Conservation (phyloP, 2,113 vertebrate species). For the Dryoscopus gambensis region DNA sequence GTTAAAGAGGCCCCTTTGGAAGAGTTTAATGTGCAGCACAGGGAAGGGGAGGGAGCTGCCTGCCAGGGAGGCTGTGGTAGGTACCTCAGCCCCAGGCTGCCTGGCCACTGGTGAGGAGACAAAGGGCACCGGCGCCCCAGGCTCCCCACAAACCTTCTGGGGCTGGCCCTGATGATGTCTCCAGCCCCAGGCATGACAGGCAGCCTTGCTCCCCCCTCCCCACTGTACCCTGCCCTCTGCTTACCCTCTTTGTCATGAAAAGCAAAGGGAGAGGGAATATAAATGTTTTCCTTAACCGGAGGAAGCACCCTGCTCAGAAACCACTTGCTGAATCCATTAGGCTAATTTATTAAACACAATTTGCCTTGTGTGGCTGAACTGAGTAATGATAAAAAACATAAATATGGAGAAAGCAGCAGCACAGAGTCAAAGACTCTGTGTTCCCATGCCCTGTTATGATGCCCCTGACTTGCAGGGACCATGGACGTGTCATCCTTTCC, state of each 20-base stretch:
- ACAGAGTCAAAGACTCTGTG: background rate
- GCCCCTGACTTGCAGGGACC: background rate
- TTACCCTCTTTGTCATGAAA: slow-evolving; percentile 52
- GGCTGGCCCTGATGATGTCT: background rate
- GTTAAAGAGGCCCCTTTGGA: slow-evolving; percentile 76
- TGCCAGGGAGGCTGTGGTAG: slow-evolving; percentile 39
- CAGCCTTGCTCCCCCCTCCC: background rate
- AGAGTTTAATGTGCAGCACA: slow-evolving; percentile 48
- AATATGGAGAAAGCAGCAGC: slow-evolving; percentile 60
- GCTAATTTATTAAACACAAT: slow-evolving; percentile 95
- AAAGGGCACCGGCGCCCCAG: background rate
- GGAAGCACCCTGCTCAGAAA: slow-evolving; percentile 87
- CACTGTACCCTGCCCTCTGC: slow-evolving; percentile 2
- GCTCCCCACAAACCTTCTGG: background rate
- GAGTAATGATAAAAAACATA: slow-evolving; percentile 83
- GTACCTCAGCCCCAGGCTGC: slow-evolving; percentile 10
- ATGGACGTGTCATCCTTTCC: background rate
- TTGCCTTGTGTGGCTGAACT: slow-evolving; percentile 89
- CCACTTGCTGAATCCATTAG: slow-evolving; percentile 93
- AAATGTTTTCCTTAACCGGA: slow-evolving; percentile 91
- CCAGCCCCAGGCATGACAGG: background rate
- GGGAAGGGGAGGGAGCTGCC: slow-evolving; percentile 33
- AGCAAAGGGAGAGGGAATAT: slow-evolving; percentile 73
- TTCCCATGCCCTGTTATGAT: fast-evolving
- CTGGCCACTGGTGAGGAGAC: background rate